Conservation (phyloP, 2,888 invertebrate genomes). For the Dascillus cervinus region DNA sequence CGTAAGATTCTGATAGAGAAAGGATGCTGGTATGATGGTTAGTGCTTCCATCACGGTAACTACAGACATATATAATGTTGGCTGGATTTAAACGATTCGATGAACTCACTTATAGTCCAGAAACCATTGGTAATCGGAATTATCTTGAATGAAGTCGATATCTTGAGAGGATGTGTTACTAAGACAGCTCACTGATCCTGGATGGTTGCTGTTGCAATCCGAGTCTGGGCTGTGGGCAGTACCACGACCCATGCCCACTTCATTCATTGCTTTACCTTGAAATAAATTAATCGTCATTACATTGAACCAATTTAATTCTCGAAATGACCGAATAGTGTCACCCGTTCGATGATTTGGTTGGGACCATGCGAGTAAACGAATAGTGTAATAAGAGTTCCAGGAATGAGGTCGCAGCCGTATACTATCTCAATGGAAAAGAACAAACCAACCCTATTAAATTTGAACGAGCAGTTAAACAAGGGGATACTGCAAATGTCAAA, state of each 20-base stretch:
- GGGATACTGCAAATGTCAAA: too few species aligned
- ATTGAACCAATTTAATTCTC: too few species aligned
- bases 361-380: too few species aligned
- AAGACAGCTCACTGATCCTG: conserved; percentile 37
- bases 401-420: too few species aligned
- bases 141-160: conserved; percentile 70
- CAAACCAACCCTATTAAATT: too few species aligned
- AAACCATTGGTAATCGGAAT: conserved; percentile 88
- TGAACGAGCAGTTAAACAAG: too few species aligned
- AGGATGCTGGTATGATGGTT: conserved; percentile 76
- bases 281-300: conserved; percentile 10
- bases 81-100: not conserved
- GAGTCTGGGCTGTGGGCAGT: conserved; percentile 44
- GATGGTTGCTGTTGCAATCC: conserved; percentile 50
- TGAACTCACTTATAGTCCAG: conserved; percentile 71
- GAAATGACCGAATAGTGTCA: not conserved
- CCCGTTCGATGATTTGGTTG: too few species aligned
- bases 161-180: conserved; percentile 51
- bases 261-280: conserved; percentile 41
- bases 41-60: conserved; percentile 70
- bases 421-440: too few species aligned
- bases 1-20: conserved; percentile 74
- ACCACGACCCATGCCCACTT: conserved; percentile 32
- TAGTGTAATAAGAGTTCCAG: too few species aligned
- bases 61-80: conserved; percentile 29